Evolutionary conservation across 2,113 vertebrate species (phyloP).

Genomic region (Trachemys scripta): DNA sequence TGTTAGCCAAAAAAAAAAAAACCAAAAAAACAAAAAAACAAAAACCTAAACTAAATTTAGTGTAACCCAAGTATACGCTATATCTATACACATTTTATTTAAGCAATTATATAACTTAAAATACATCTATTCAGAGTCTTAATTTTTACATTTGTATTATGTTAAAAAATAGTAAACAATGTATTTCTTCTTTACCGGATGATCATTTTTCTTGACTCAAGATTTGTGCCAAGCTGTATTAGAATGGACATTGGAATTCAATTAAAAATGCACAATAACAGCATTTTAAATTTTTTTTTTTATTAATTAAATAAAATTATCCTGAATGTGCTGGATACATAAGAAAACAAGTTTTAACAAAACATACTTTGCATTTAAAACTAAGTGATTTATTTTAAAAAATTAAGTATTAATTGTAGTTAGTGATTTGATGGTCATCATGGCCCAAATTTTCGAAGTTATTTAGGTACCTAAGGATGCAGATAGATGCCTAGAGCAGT

Average conservation of each 20-base stretch:
- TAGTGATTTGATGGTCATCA: not conserved
- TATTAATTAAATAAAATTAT: not conserved
- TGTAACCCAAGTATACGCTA: not conserved
- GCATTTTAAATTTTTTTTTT: not conserved
- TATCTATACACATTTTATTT: not conserved
- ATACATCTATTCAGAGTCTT: not conserved
- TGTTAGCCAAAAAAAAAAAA: not conserved
- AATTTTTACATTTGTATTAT: not conserved
- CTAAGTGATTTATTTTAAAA: not conserved
- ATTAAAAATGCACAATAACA: not conserved
- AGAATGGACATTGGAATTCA: not conserved
- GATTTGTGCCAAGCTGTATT: not conserved
- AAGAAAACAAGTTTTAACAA: not conserved
- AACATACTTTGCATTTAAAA: not conserved
- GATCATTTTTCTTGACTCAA: not conserved
- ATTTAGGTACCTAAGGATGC: not conserved
- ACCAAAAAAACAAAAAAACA: too few species aligned
- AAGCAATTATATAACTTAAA: not conserved
- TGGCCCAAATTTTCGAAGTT: not conserved
- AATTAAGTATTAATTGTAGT: not conserved
- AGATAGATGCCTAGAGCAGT: not conserved
- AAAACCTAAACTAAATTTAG: too few species aligned
- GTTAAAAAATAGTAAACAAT: not conserved
- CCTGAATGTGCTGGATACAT: not conserved
- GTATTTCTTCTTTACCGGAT: not conserved